Percentiles rank a stretch among this genome's conserved stretches.
Evolutionary conservation across 2,113 vertebrate species (phyloP).

Genomic region (Phalacrocorax brasilianus): DNA sequence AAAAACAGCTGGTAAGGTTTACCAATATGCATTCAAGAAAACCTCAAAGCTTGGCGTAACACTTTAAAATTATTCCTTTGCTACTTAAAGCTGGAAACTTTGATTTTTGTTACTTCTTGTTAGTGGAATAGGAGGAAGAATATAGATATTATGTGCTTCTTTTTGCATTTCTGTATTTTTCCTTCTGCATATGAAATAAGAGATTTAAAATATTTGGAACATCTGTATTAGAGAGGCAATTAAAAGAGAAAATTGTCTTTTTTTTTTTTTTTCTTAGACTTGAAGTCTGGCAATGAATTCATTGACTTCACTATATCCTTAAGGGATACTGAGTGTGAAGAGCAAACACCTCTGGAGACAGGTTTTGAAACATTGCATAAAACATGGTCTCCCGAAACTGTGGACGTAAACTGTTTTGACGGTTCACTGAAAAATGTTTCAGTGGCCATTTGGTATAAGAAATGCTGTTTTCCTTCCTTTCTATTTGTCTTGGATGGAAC

Average conservation of each 20-base stretch:
- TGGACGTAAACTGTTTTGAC: background rate
- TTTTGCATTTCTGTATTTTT: background rate
- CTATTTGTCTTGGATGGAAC: slow-evolving; percentile 17
- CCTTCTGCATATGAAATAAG: background rate
- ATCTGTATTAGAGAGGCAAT: background rate
- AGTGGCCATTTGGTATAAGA: background rate
- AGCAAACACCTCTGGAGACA: background rate
- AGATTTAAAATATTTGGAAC: background rate
- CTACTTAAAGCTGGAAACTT: background rate
- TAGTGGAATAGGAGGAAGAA: background rate
- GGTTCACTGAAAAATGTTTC: background rate
- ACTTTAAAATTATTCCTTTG: background rate
- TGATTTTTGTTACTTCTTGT: background rate
- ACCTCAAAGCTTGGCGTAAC: background rate
- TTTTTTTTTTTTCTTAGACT: background rate
- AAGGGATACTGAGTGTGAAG: background rate
- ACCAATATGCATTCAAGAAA: background rate
- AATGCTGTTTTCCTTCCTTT: background rate
- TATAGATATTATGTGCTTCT: background rate
- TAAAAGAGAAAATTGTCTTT: background rate
- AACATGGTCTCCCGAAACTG: background rate
- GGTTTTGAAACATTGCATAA: background rate
- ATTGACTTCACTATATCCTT: background rate
- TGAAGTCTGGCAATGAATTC: background rate
- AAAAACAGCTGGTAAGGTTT: slow-evolving; percentile 33